Percentiles rank a stretch among this genome's conserved stretches.
Evolutionary conservation across 2,113 vertebrate genomes (phyloP).

Genomic region (Peromyscus maniculatus): DNA sequence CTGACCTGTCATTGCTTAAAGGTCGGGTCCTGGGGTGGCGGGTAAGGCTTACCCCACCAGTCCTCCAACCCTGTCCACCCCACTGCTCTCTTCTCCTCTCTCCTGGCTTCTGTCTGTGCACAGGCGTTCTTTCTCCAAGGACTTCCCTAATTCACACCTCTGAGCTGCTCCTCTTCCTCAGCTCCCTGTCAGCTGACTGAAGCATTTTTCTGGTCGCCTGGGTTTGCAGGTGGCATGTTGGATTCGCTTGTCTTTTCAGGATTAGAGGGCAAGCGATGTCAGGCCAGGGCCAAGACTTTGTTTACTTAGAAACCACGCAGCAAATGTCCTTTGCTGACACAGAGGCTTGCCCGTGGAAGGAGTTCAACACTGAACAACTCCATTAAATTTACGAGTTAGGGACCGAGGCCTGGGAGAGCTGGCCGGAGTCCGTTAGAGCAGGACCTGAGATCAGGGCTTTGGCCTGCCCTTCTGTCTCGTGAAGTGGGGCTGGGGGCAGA

Average conservation of each 20-base stretch:
- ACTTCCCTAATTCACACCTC: background rate
- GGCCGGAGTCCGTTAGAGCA: background rate
- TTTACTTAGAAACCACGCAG: slow-evolving; percentile 34
- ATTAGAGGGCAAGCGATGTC: background rate
- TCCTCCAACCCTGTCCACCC: background rate
- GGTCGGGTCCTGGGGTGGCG: background rate
- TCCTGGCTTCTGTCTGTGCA: background rate
- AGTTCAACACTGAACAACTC: background rate
- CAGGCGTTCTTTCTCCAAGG: background rate
- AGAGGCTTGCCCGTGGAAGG: background rate
- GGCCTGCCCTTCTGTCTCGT: background rate
- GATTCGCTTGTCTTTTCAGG: background rate
- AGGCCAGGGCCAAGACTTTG: background rate
- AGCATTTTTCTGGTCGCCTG: background rate
- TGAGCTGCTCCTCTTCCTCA: background rate
- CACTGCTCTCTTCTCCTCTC: background rate
- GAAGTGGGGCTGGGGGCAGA: background rate
- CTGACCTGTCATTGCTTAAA: background rate
- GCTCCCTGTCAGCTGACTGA: background rate
- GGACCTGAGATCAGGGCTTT: background rate
- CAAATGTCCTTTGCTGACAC: background rate
- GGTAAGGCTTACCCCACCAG: background rate
- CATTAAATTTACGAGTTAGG: background rate
- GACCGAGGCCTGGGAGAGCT: background rate
- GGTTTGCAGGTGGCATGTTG: background rate